phyloP scores from a whole-genome alignment of 2,113 vertebrate species.

The Leptobrachium ailaonicum region DNA sequence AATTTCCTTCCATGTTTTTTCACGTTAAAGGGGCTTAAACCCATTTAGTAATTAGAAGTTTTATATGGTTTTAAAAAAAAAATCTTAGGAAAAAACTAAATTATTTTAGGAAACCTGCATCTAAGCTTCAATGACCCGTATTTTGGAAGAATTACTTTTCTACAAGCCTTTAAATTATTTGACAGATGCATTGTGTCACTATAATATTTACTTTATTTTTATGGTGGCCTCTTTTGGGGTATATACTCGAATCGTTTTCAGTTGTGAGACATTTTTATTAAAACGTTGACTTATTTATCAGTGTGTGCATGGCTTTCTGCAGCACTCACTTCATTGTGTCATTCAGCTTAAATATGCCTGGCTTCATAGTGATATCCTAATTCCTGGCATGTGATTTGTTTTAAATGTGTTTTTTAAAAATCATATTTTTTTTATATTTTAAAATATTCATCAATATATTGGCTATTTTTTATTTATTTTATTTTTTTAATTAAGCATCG shows the following conservation, averaged over 20 bases:
- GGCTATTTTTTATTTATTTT: slow-evolving; percentile 35
- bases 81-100: too few relatives aligned
- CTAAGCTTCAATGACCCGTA: too few relatives aligned
- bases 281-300: slow-evolving; percentile 56
- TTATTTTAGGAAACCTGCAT: too few relatives aligned
- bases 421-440: slow-evolving; percentile 38
- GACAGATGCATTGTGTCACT: neutral
- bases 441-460: slow-evolving; percentile 53
- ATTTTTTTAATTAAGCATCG: neutral
- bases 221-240: slow-evolving; percentile 62
- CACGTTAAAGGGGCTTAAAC: too few relatives aligned
- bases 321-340: slow-evolving; percentile 83
- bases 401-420: slow-evolving; percentile 64
- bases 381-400: slow-evolving; percentile 77
- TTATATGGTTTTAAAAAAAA: too few relatives aligned
- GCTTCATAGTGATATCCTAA: slow-evolving; percentile 81
- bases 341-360: slow-evolving; percentile 90
- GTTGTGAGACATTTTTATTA: slow-evolving; percentile 74
- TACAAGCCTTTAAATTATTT: neutral
- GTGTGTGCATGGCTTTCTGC: slow-evolving; percentile 78
- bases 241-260: slow-evolving; percentile 99
- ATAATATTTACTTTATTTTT: neutral
- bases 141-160: neutral
- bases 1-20: too few relatives aligned
- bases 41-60: too few relatives aligned